phyloP scores from a whole-genome alignment of 2,113 vertebrate genomes.

The Peromyscus californicus region DNA sequence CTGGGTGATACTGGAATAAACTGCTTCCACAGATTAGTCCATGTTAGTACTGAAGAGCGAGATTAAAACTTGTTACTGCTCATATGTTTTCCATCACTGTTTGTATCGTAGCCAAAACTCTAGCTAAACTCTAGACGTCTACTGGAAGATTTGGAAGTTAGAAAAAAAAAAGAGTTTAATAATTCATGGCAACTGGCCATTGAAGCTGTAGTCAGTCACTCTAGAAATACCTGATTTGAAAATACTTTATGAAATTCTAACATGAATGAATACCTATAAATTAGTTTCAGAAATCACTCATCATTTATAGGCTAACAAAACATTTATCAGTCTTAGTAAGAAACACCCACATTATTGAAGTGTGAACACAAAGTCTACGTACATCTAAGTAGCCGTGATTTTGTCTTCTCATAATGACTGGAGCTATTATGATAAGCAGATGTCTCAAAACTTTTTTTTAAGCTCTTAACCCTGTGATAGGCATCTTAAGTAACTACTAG shows the following conservation, averaged over 20 bases:
- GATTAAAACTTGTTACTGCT: slow-evolving; percentile 93
- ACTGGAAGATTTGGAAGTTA: slow-evolving; percentile 87
- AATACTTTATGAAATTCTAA: slow-evolving; percentile 64
- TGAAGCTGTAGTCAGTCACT: slow-evolving; percentile 85
- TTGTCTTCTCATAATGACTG: slow-evolving; percentile 53
- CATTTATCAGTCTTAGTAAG: not conserved
- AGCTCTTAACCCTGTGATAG: not conserved
- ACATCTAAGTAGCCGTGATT: not conserved
- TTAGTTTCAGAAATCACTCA: slow-evolving; percentile 42
- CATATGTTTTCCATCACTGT: slow-evolving; percentile 96
- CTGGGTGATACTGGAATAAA: slow-evolving; percentile 90
- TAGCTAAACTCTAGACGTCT: slow-evolving; percentile 91
- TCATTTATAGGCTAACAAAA: slow-evolving; percentile 8
- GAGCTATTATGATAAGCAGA: slow-evolving; percentile 6
- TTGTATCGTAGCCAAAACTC: slow-evolving; percentile 93
- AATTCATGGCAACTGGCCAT: slow-evolving; percentile 88
- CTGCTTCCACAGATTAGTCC: slow-evolving; percentile 91
- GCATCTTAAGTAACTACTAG: not conserved
- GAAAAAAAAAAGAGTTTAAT: slow-evolving; percentile 83
- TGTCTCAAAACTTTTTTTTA: not conserved
- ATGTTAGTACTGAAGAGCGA: slow-evolving; percentile 90
- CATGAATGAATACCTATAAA: slow-evolving; percentile 56
- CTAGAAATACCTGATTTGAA: slow-evolving; percentile 80
- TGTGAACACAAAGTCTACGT: not conserved
- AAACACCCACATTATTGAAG: not conserved